Conservation (phyloP, 2,797 vertebrate species). For the Anguilla obscura region DNA sequence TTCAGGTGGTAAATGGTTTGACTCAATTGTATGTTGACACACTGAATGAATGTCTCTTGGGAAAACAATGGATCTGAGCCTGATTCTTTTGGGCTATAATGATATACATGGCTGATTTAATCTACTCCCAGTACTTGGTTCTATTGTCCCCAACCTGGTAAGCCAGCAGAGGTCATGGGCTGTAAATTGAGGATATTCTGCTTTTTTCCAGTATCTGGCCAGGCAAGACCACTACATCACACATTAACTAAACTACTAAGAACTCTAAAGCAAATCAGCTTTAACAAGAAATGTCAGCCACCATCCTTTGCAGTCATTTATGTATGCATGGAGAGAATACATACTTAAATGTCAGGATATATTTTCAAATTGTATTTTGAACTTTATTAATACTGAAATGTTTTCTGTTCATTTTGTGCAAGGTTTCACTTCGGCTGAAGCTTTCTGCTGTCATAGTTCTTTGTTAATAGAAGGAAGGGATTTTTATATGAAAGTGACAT, state of each 20-base stretch:
- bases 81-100: slow-evolving; percentile 34
- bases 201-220: neutral
- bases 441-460: neutral
- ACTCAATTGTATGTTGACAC: slow-evolving; percentile 37
- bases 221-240: neutral
- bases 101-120: slow-evolving; percentile 43
- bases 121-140: slow-evolving; percentile 40
- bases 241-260: neutral
- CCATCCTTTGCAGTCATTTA: neutral
- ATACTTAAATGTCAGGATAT: neutral
- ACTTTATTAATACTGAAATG: neutral
- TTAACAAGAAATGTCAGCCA: neutral
- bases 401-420: neutral
- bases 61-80: slow-evolving; percentile 28
- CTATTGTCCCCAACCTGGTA: neutral
- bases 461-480: neutral
- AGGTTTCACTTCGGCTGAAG: neutral
- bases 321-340: neutral
- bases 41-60: slow-evolving; percentile 25
- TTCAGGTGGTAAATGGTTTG: slow-evolving; percentile 27
- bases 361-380: neutral
- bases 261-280: neutral
- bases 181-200: neutral
- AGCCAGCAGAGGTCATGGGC: neutral
- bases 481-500: neutral